Evolutionary conservation across 2,113 vertebrate genomes (phyloP), one percentile per base, ranked within the genome.

Genomic region (Varanus salvator): DNA sequence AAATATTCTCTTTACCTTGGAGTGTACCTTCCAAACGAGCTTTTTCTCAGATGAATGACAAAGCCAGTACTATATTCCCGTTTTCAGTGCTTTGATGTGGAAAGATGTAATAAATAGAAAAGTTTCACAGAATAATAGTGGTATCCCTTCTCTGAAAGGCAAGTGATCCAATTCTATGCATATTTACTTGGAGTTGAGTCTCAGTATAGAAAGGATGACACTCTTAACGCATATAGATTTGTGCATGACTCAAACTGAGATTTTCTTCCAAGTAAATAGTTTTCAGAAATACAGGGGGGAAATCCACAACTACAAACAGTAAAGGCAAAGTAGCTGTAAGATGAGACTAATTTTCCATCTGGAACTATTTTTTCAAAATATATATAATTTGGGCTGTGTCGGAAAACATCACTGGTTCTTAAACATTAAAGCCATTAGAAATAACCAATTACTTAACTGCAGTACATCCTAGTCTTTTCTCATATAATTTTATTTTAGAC

Each of bases 31-130:
- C 48, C 34, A 64, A n/a, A 87, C 50, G 54, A 66, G 54, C 77
- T 4, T 6, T 87, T 87, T 29, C 9, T 87, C 38, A 78, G 50
- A 60, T 50, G 27, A 27, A 66, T 44, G 27, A 31, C 14, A 60
- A 77, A 87, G 66, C 80, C 44, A 80, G 52, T 66, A 29, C 66
- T 80, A 77, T 90, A 92, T 93, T 92, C 92, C 88, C 93, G 83
- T 84, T 90, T 57, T 92, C 8, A 76, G 66, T 92, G 89, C 92
- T 94, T 93, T 88, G 82, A 88, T 93, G 91, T 78, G 60, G 72
- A 92, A 86, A 1, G 0, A 76, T 89, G 91, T 81, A 89, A 87
- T 92, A 93, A 91, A 92, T 71, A 94, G 85, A 89, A 90, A 80
- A 34, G 86, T 88, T 95, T 94, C 88, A 86, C 60, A 54, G 85